These are phyloP conservation scores for Murina feae DNA, from an alignment of 2,113 vertebrate genomes.

Conservation along the genomic window DNA sequence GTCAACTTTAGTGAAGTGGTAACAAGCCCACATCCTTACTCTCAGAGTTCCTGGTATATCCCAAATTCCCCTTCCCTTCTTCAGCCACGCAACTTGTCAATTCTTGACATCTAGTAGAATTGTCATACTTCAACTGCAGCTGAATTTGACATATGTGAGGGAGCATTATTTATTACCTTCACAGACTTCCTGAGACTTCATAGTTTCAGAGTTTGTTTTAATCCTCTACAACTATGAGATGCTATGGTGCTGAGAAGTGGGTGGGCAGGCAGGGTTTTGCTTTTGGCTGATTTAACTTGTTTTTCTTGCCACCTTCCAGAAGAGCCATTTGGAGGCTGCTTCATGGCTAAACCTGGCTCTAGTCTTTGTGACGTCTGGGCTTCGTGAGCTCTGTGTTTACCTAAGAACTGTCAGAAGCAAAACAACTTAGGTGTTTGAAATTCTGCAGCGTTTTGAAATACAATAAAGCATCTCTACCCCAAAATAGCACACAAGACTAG, in stretches of 20 bases:
- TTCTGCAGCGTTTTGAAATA: background rate
- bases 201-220: background rate
- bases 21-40: background rate
- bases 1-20: background rate
- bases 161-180: background rate
- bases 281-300: background rate
- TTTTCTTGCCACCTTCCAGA: background rate
- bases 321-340: background rate
- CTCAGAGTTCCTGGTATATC: background rate
- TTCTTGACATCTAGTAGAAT: background rate
- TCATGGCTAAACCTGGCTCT: background rate
- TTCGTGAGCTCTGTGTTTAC: constrained; percentile 41
- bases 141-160: background rate
- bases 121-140: background rate
- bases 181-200: background rate
- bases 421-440: constrained; percentile 20
- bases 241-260: background rate
- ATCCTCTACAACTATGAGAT: background rate
- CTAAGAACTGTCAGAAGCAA: constrained; percentile 50
- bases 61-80: background rate
- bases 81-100: background rate
- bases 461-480: background rate
- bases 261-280: background rate
- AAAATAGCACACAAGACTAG: background rate
- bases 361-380: background rate